A percentile compares a stretch with the other conserved stretches of the same genome.
Evolutionary conservation across 2,797 vertebrate genomes (phyloP).

Genomic region (Rhinichthys osculus): DNA sequence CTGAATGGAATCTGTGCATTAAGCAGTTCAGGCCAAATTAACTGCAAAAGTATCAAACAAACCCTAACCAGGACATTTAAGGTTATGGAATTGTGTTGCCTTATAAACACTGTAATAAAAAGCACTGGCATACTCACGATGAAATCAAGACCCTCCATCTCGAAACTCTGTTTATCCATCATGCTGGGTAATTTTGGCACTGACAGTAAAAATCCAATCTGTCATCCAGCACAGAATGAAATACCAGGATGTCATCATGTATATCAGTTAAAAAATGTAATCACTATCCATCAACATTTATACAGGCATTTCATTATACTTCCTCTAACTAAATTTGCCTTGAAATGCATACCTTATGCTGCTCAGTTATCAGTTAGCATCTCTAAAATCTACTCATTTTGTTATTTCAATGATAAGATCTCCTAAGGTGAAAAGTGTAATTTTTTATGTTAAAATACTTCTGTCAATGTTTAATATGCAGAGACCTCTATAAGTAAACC

Average conservation of each 20-base stretch:
- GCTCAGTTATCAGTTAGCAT: background rate
- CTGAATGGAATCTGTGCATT: background rate
- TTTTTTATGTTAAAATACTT: background rate
- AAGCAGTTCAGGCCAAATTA: background rate
- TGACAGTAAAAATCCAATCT: slow-evolving; percentile 95
- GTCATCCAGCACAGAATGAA: slow-evolving; percentile 31
- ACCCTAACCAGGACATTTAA: background rate
- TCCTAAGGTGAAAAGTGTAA: background rate
- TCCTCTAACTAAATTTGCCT: background rate
- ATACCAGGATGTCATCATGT: slow-evolving; percentile 2
- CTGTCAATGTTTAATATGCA: background rate
- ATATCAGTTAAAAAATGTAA: background rate
- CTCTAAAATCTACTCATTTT: background rate
- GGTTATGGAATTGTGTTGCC: background rate
- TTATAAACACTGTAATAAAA: background rate
- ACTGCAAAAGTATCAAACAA: background rate
- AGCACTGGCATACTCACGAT: slow-evolving; percentile 78
- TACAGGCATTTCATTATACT: background rate
- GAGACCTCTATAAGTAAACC: background rate
- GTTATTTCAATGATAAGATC: background rate
- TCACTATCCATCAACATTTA: background rate
- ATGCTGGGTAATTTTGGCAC: slow-evolving; percentile 89
- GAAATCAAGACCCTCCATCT: slow-evolving; percentile 92
- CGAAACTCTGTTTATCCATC: slow-evolving; percentile 89
- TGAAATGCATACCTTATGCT: background rate